These are phyloP conservation scores for Vanessa tameamea DNA, from an alignment of 1,140 invertebrate genomes.

Conservation along the genomic window DNA sequence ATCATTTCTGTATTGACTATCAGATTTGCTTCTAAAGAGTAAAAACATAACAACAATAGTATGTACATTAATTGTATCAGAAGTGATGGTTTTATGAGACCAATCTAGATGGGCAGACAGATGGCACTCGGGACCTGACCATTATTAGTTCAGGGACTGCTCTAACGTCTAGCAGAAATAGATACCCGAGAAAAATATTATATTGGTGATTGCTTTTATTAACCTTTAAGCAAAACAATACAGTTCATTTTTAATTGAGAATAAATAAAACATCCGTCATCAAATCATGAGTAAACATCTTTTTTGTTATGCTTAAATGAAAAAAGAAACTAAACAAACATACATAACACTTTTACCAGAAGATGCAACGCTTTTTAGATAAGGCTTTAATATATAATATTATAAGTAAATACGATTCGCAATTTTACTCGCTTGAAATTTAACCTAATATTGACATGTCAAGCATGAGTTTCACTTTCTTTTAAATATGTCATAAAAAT, in stretches of 20 bases:
- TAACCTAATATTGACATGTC: too few species aligned
- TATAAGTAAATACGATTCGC: too few species aligned
- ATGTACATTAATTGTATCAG: conserved; percentile 11
- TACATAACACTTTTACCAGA: too few species aligned
- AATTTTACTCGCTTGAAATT: too few species aligned
- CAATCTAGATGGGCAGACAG: conserved; percentile 57
- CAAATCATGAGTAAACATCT: too few species aligned
- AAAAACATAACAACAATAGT: background rate
- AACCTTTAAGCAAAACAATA: conserved; percentile 34
- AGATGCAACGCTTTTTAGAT: too few species aligned
- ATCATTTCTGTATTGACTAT: too few species aligned
- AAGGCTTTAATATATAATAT: too few species aligned
- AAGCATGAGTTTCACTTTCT: background rate
- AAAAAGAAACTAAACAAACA: too few species aligned
- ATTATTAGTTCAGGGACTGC: conserved; percentile 77
- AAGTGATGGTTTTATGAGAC: conserved; percentile 41
- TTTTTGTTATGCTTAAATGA: too few species aligned
- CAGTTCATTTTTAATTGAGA: background rate
- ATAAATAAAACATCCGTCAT: too few species aligned
- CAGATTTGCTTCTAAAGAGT: background rate
- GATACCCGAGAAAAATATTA: conserved; percentile 37
- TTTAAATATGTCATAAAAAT: background rate
- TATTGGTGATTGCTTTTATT: conserved; percentile 34
- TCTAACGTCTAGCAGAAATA: conserved; percentile 33
- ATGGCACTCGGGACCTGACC: conserved; percentile 64